Evolutionary conservation across 1,140 invertebrate genomes (phyloP), one percentile per base, ranked within the genome.

Genomic region (Drosophila nigrodunni): DNA sequence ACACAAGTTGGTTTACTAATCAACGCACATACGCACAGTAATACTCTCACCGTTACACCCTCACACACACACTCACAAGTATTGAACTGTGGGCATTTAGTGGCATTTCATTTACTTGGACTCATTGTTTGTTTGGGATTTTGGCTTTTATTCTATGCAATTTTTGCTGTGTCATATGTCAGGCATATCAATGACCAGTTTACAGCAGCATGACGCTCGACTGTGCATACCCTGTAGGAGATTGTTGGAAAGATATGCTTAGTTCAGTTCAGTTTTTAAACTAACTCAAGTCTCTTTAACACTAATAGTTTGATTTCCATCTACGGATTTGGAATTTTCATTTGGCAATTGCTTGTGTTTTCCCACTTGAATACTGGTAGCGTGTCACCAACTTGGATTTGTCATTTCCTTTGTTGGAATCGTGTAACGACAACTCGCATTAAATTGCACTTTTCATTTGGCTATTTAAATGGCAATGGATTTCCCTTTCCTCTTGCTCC

Each of bases 81-180:
- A 18, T 15, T 6, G 54, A 7, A 13, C n/a, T 21, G 59, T 47
- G 18, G 55, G 10, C 47, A 41, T 68, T 62, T 50, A 73, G 46
- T 58, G 30, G 13, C 60, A 47, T 47, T 73, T 73, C 43, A 75
- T 64, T 65, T 39, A 46, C 15, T 68, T 68, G 44, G 43, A 58
- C 55, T 67, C 59, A 74, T 70, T 82, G 83, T 88, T 82, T 71
- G 66, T 59, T 66, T 66, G 74, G 57, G 72, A 70, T 74, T 76
- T 62, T 9, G 41, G 35, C 62, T 62, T 62, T 71, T 61, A 49
- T 67, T 60, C 60, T 62, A 55, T 78, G 73, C 62, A 73, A 49
- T 77, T 65, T 49, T 69, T 62, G 66, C 47, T 41, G n/a, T 66
- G 62, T 54, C 49, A 79, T 74, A 49, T 77, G 80, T 46, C 62